Percentiles rank a stretch among this genome's conserved stretches.
Evolutionary conservation across 2,888 invertebrate genomes (phyloP).

Genomic region (Hirtodrosophila trivittata): DNA sequence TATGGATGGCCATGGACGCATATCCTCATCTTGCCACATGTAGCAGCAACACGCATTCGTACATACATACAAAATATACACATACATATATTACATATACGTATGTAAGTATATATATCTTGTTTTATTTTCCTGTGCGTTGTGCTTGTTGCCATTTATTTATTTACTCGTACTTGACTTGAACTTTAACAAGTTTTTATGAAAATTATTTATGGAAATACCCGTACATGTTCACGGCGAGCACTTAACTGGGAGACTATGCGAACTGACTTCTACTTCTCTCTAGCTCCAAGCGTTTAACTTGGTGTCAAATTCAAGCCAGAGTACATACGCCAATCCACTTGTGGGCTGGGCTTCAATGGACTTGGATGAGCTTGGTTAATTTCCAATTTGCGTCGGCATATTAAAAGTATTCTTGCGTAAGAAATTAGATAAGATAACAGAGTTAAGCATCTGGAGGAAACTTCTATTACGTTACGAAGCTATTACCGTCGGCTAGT

Average conservation of each 20-base stretch:
- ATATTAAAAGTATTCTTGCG: slow-evolving; percentile 57
- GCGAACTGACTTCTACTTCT: neutral
- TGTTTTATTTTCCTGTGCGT: neutral
- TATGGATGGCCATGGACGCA: slow-evolving; percentile 33
- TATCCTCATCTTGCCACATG: slow-evolving; percentile 30
- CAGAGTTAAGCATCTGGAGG: neutral
- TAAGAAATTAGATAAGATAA: slow-evolving; percentile 47
- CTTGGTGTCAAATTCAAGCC: no score
- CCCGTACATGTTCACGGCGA: neutral
- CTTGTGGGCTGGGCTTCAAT: no score
- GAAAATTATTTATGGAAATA: slow-evolving; percentile 66
- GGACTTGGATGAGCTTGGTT: slow-evolving; percentile 16
- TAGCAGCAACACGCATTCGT: slow-evolving; percentile 17
- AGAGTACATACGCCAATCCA: no score
- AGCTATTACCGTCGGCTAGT: slow-evolving; percentile 44
- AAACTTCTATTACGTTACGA: slow-evolving; percentile 6
- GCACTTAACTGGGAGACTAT: slow-evolving; percentile 7
- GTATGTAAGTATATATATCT: slow-evolving; percentile 27
- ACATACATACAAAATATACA: slow-evolving; percentile 4
- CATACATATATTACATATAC: slow-evolving; percentile 7
- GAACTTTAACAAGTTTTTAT: slow-evolving; percentile 67
- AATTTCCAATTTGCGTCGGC: slow-evolving; percentile 55
- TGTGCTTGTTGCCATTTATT: slow-evolving; percentile 45
- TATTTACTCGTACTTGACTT: slow-evolving; percentile 59
- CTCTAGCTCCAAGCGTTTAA: neutral